A percentile compares a stretch with the other conserved stretches of the same genome.
Conservation (phyloP, 2,888 invertebrate genomes). For the Hydriomena furcata region DNA sequence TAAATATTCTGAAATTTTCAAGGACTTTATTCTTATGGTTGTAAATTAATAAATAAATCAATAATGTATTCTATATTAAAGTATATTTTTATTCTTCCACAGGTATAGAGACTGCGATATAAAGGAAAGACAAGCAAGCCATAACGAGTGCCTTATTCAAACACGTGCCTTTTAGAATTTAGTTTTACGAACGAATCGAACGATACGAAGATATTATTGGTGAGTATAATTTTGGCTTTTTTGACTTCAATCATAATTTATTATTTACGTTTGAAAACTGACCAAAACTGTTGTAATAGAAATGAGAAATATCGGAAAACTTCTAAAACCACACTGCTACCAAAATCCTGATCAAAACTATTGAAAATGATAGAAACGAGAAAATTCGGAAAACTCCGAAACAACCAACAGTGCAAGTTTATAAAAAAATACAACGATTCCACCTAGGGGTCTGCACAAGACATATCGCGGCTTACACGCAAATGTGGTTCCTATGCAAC, state of each 20-base stretch:
- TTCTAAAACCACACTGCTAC: too few relatives aligned
- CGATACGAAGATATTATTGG: conserved; percentile 41
- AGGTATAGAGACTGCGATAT: conserved; percentile 69
- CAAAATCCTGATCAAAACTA: too few relatives aligned
- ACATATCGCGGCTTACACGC: conserved; percentile 28
- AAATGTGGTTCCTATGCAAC: conserved; percentile 46
- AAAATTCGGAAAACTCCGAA: too few relatives aligned
- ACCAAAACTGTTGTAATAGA: too few relatives aligned
- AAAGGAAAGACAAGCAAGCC: conserved; percentile 56
- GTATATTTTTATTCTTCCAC: conserved; percentile 38
- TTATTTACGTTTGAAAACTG: too few relatives aligned
- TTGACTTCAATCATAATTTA: too few relatives aligned
- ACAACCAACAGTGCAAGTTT: too few relatives aligned
- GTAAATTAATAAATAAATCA: too few relatives aligned
- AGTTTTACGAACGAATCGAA: conserved; percentile 53
- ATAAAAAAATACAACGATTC: conserved; percentile 1
- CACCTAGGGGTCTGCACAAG: conserved; percentile 22
- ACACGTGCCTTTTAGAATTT: conserved; percentile 54
- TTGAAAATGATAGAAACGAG: too few relatives aligned
- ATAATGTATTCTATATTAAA: too few relatives aligned
- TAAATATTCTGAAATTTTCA: too few relatives aligned
- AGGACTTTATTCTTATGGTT: not conserved
- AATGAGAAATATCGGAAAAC: too few relatives aligned
- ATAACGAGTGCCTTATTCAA: conserved; percentile 59
- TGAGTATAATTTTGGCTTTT: conserved; percentile 31